These are phyloP conservation scores for Lepus oiostolus DNA, from an alignment of 2,797 vertebrate genomes.

Conservation along the genomic window DNA sequence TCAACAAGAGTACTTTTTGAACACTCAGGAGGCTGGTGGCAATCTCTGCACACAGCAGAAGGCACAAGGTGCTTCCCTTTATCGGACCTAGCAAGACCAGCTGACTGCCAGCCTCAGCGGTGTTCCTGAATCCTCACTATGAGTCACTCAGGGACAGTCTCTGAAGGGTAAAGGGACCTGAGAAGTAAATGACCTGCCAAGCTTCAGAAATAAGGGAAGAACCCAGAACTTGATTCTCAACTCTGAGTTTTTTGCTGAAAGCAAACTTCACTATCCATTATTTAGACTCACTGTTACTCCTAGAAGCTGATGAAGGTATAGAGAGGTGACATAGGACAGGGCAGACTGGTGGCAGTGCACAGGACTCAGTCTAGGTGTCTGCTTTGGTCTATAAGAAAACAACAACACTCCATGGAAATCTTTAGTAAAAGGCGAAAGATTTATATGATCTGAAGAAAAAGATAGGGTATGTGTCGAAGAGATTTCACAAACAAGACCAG, in stretches of 20 bases:
- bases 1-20: slow-evolving; percentile 58
- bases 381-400: slow-evolving; percentile 9
- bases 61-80: not conserved
- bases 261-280: not conserved
- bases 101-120: not conserved
- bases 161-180: not conserved
- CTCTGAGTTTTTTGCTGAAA: not conserved
- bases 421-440: too few species aligned
- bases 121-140: not conserved
- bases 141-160: not conserved
- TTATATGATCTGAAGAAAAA: too few species aligned
- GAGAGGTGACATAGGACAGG: not conserved
- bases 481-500: too few species aligned
- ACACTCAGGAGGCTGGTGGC: not conserved
- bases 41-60: not conserved
- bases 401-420: not conserved
- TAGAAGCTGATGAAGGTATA: not conserved
- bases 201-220: not conserved
- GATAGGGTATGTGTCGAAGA: too few species aligned
- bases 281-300: not conserved
- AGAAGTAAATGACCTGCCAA: not conserved
- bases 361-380: not conserved
- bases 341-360: not conserved
- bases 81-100: not conserved
- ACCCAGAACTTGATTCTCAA: slow-evolving; percentile 26